Evolutionary conservation across 2,888 invertebrate genomes (phyloP).

Genomic region (Agrotis segetum): DNA sequence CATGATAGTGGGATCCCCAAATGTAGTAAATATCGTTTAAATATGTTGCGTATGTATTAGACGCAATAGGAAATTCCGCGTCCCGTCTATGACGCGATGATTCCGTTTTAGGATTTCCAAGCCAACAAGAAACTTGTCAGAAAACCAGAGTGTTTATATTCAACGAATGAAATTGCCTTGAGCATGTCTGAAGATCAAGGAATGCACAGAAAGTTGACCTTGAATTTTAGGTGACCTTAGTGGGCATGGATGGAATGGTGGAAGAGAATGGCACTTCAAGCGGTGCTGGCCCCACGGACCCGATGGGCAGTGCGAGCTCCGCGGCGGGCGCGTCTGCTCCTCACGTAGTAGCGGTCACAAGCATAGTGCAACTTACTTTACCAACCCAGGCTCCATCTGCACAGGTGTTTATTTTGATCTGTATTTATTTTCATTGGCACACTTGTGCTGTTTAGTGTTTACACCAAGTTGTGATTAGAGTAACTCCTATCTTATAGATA

Average conservation of each 20-base stretch:
- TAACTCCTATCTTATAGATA: slow-evolving; percentile 33
- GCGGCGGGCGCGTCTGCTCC: slow-evolving; percentile 76
- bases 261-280: slow-evolving; percentile 95
- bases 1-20: slow-evolving; percentile 72
- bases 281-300: slow-evolving; percentile 83
- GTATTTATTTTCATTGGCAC: slow-evolving; percentile 47
- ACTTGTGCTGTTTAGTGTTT: slow-evolving; percentile 54
- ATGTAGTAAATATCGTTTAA: slow-evolving; percentile 74
- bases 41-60: slow-evolving; percentile 81
- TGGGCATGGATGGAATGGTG: slow-evolving; percentile 97
- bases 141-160: slow-evolving; percentile 68
- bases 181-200: slow-evolving; percentile 79
- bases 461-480: slow-evolving; percentile 38
- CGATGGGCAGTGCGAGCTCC: slow-evolving; percentile 79
- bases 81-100: slow-evolving; percentile 84
- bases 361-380: slow-evolving; percentile 96
- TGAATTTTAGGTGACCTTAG: slow-evolving; percentile 92
- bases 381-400: slow-evolving; percentile 92
- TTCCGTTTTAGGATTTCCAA: slow-evolving; percentile 84
- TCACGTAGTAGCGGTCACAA: slow-evolving; percentile 91
- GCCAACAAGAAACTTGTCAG: slow-evolving; percentile 79
- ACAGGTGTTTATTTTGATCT: slow-evolving; percentile 90
- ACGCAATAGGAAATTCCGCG: slow-evolving; percentile 87
- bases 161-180: slow-evolving; percentile 71
- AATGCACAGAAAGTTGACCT: slow-evolving; percentile 88